A percentile compares a stretch with the other conserved stretches of the same genome.
These are phyloP conservation scores for Spondyliosoma cantharus DNA, from an alignment of 2,797 vertebrate species.

Conservation along the genomic window DNA sequence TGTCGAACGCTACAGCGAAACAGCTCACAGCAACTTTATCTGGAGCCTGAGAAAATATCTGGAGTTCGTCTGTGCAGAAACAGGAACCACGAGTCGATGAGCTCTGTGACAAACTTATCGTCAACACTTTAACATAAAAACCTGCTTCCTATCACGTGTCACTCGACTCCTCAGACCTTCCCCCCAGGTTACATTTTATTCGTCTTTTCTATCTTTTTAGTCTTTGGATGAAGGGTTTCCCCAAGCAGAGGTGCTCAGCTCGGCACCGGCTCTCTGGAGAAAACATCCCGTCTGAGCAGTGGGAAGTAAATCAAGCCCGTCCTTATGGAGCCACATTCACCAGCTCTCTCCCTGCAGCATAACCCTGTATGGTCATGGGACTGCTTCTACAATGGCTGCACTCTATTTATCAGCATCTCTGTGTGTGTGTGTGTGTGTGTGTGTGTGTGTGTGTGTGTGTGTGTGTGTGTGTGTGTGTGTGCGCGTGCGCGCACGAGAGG, in stretches of 20 bases:
- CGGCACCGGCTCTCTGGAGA: slow-evolving; percentile 16
- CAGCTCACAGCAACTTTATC: not conserved
- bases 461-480: slow-evolving; percentile 33
- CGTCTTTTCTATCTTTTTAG: not conserved
- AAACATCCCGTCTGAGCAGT: slow-evolving; percentile 28
- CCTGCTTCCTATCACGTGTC: not conserved
- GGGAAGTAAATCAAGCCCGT: slow-evolving; percentile 37
- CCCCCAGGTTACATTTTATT: not conserved
- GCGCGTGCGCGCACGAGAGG: slow-evolving; percentile 30
- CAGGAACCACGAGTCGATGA: not conserved
- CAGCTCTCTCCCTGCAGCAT: slow-evolving; percentile 55
- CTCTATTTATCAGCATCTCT: slow-evolving; percentile 59
- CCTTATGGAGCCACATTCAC: slow-evolving; percentile 50
- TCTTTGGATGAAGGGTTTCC: not conserved
- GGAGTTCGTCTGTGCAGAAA: not conserved
- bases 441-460: slow-evolving; percentile 43
- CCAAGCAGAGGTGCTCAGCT: not conserved
- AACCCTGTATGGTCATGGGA: slow-evolving; percentile 84
- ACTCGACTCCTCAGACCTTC: not conserved
- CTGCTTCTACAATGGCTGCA: slow-evolving; percentile 52
- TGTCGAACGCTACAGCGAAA: slow-evolving; percentile 3
- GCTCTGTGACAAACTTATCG: not conserved
- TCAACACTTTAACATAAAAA: not conserved
- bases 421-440: slow-evolving; percentile 40
- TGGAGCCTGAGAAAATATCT: slow-evolving; percentile 5